phyloP scores from a whole-genome alignment of 2,113 vertebrate species.

The Thunnus thynnus region DNA sequence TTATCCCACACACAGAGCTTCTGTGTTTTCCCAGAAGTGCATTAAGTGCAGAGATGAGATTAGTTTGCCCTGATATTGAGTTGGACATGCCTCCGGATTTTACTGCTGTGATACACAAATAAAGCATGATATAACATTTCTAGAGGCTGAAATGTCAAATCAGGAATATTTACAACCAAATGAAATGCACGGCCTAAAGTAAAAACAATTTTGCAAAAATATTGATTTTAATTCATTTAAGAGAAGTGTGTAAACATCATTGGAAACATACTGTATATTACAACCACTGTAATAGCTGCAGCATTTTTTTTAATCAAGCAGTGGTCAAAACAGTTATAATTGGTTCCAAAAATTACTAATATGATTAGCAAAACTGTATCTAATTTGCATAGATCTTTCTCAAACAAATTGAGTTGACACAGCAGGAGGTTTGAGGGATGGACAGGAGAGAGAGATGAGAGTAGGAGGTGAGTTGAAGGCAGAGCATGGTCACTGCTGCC shows the following conservation, averaged over 20 bases:
- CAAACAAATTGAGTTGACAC: background rate
- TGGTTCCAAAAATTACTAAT: background rate
- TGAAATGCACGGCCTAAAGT: constrained; percentile 19
- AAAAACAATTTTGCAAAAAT: constrained; percentile 39
- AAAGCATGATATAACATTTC: constrained; percentile 47
- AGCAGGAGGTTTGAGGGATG: background rate
- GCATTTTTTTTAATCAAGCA: background rate
- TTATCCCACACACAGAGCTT: constrained; percentile 37
- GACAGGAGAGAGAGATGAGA: background rate
- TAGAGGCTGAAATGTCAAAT: constrained; percentile 54
- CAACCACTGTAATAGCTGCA: background rate
- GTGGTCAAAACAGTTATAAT: background rate
- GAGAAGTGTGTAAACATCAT: background rate
- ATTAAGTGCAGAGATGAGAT: constrained; percentile 75
- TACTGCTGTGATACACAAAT: constrained; percentile 61
- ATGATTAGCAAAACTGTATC: too few species aligned
- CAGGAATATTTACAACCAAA: constrained; percentile 27
- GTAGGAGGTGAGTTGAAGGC: constrained; percentile 19
- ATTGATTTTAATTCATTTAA: constrained; percentile 45
- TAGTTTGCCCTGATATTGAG: constrained; percentile 67
- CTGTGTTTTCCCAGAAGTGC: constrained; percentile 66
- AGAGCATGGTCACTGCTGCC: constrained; percentile 38
- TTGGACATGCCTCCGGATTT: constrained; percentile 67
- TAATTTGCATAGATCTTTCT: background rate
- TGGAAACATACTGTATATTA: background rate